A percentile compares a stretch with the other conserved stretches of the same genome.
Conservation (phyloP, 2,797 vertebrate species). For the Pseudochaenichthys georgianus region DNA sequence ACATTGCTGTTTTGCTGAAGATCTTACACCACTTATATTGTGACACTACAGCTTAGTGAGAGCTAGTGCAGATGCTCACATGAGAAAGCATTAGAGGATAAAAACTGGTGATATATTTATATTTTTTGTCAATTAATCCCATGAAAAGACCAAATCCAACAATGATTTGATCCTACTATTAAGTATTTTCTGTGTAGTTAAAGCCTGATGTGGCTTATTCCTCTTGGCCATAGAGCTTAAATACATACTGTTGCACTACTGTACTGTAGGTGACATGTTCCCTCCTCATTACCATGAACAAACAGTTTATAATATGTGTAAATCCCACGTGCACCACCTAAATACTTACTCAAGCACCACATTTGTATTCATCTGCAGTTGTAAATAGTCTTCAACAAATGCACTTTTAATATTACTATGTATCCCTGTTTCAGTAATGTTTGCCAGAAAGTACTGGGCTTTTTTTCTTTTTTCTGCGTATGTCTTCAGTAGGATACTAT, state of each 20-base stretch:
- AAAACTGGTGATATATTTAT: background rate
- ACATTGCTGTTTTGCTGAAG: slow-evolving; percentile 21
- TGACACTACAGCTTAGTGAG: background rate
- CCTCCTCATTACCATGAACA: slow-evolving; percentile 15
- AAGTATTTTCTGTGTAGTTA: slow-evolving; percentile 4
- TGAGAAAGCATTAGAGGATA: slow-evolving; percentile 20
- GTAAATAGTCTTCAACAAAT: background rate
- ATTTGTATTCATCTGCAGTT: background rate
- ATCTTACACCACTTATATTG: slow-evolving; percentile 13
- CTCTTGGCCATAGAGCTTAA: slow-evolving; percentile 1
- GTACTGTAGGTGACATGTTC: background rate
- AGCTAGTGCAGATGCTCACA: background rate
- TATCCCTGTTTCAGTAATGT: background rate
- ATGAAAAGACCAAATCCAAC: slow-evolving; percentile 9
- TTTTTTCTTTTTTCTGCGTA: background rate
- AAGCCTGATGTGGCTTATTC: slow-evolving; percentile 4
- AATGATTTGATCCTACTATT: slow-evolving; percentile 5
- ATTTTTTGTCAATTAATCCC: slow-evolving; percentile 24
- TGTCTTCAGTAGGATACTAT: background rate
- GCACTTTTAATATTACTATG: background rate
- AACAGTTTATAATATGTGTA: slow-evolving; percentile 5
- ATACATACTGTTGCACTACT: background rate
- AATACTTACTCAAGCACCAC: background rate
- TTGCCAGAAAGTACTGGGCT: background rate
- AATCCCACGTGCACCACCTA: background rate